Percentiles rank a stretch among this genome's conserved stretches.
phyloP scores from a whole-genome alignment of 2,888 invertebrate species.

The Morpho achilles region DNA sequence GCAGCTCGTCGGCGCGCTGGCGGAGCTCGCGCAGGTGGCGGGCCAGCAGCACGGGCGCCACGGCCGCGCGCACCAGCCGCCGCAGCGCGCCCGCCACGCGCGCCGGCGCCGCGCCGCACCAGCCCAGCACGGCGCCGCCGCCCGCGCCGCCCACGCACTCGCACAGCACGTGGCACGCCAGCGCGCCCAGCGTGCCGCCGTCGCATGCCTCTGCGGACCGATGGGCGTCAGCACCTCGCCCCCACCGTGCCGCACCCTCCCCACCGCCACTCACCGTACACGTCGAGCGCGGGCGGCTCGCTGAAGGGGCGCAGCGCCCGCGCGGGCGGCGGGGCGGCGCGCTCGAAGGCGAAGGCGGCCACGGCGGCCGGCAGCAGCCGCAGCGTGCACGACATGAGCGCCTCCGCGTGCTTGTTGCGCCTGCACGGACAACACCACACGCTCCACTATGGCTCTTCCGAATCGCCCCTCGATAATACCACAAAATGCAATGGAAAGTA shows the following conservation, averaged over 20 bases:
- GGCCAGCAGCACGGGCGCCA: constrained; percentile 52
- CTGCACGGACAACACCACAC: constrained; percentile 27
- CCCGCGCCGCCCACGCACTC: constrained; percentile 78
- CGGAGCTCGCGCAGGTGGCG: constrained; percentile 23
- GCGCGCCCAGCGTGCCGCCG: constrained; percentile 65
- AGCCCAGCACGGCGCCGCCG: constrained; percentile 72
- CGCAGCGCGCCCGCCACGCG: constrained; percentile 87
- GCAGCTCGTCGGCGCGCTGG: constrained; percentile 19
- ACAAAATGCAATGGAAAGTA: no score
- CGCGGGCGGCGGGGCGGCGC: constrained; percentile 18
- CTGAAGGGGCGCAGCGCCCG: constrained; percentile 14
- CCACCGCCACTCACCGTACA: constrained; percentile 12
- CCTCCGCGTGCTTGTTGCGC: constrained; percentile 34
- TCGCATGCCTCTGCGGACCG: constrained; percentile 15
- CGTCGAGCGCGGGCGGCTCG: constrained; percentile 22
- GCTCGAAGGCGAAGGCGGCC: constrained; percentile 29
- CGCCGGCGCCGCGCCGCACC: constrained; percentile 82
- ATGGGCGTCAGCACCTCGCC: background rate
- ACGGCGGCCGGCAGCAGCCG: constrained; percentile 47
- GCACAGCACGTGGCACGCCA: constrained; percentile 83
- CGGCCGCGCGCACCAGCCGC: constrained; percentile 43
- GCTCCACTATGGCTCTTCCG: no score
- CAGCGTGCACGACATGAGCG: constrained; percentile 36
- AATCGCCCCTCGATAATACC: no score
- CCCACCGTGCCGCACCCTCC: constrained; percentile 1